Evolutionary conservation across 2,113 vertebrate species (phyloP).

Genomic region (Actinemys pallida): DNA sequence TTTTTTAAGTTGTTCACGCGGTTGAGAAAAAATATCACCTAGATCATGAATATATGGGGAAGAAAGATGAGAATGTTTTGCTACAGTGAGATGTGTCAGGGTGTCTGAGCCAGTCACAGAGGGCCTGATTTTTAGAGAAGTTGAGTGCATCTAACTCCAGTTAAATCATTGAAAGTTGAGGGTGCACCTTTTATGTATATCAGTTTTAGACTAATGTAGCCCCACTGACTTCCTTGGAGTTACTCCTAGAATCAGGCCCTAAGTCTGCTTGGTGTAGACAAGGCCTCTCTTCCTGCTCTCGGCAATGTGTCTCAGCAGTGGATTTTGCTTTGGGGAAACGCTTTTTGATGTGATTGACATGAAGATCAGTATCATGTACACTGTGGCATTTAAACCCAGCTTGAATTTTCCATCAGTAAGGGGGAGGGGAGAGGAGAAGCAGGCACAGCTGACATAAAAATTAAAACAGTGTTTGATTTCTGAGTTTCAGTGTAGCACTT

Average conservation of each 20-base stretch:
- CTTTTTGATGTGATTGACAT: background rate
- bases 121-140: background rate
- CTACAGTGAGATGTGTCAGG: background rate
- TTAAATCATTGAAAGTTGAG: background rate
- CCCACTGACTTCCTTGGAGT: background rate
- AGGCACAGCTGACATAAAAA: background rate
- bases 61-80: background rate
- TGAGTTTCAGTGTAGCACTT: conserved; percentile 65
- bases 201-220: accelerated
- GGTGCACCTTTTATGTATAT: background rate
- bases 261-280: background rate
- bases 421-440: background rate
- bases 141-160: background rate
- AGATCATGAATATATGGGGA: background rate
- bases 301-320: accelerated
- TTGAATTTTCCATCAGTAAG: conserved; percentile 47
- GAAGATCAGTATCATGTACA: conserved; percentile 25
- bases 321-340: conserved; percentile 6
- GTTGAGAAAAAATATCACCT: background rate
- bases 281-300: background rate
- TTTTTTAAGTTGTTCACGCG: background rate
- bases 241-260: background rate
- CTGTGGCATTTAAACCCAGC: background rate
- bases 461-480: conserved; percentile 7
- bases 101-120: background rate